These are phyloP conservation scores for Polypterus senegalus DNA, from an alignment of 2,113 vertebrate species.

Conservation along the genomic window DNA sequence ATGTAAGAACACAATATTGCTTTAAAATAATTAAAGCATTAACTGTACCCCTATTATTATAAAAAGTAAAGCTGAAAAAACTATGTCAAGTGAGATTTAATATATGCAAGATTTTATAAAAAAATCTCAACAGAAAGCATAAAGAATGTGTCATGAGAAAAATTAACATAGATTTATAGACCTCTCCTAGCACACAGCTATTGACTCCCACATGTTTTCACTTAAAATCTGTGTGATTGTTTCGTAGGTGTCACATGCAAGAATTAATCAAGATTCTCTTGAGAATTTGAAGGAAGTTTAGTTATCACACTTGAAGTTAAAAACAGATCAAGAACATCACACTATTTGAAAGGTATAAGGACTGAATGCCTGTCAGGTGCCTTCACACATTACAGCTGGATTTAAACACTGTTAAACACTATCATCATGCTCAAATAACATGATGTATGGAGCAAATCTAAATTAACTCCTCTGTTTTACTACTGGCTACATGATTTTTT, in stretches of 20 bases:
- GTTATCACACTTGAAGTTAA: not conserved
- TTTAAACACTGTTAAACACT: too few species aligned
- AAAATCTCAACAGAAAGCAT: not conserved
- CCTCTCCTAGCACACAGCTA: slow-evolving; percentile 3
- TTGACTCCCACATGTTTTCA: slow-evolving; percentile 5
- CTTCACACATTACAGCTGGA: not conserved
- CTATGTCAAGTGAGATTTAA: too few species aligned
- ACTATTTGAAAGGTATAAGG: slow-evolving; percentile 3
- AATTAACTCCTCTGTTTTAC: too few species aligned
- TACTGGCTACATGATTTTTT: too few species aligned
- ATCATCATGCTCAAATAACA: too few species aligned
- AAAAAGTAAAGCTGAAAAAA: too few species aligned
- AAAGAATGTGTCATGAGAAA: not conserved
- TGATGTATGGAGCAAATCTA: too few species aligned
- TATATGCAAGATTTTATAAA: too few species aligned
- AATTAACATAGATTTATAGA: not conserved
- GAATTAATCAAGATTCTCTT: slow-evolving; percentile 3
- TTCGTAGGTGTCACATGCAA: not conserved
- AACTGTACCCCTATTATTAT: too few species aligned
- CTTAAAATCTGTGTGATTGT: slow-evolving; percentile 3
- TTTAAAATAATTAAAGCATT: too few species aligned
- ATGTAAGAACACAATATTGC: too few species aligned
- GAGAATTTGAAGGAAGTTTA: not conserved
- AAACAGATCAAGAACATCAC: not conserved
- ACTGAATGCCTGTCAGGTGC: not conserved